Conservation (phyloP, 2,888 invertebrate species). For the Mylabris sibirica region DNA sequence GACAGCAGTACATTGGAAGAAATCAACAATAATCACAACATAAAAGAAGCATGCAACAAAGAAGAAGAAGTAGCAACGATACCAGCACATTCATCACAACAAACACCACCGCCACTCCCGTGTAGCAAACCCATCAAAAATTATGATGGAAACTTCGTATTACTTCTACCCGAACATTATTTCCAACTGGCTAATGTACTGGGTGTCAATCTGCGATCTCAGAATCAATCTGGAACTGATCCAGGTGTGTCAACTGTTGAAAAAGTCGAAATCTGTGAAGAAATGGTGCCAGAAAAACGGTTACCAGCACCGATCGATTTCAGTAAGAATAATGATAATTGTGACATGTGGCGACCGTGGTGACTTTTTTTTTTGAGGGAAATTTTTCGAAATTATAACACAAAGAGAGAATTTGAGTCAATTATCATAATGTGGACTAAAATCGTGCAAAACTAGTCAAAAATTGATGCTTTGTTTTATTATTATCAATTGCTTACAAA, state of each 20-base stretch:
- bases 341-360: conserved; percentile 67
- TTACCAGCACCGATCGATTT: conserved; percentile 61
- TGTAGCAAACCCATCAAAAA: conserved; percentile 56
- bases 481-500: conserved; percentile 2
- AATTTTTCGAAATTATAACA: not conserved
- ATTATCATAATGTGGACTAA: conserved; percentile 6
- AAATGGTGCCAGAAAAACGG: conserved; percentile 38
- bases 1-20: conserved; percentile 57
- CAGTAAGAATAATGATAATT: conserved; percentile 60
- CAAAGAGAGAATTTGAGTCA: conserved; percentile 15
- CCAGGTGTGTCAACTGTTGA: conserved; percentile 38
- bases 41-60: conserved; percentile 26
- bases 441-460: conserved; percentile 15
- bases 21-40: conserved; percentile 50
- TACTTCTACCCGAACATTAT: conserved; percentile 69
- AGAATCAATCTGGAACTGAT: conserved; percentile 43
- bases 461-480: conserved; percentile 1
- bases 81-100: conserved; percentile 5
- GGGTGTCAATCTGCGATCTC: conserved; percentile 58
- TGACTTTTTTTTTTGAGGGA: conserved; percentile 42
- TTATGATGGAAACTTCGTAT: conserved; percentile 69
- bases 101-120: conserved; percentile 9
- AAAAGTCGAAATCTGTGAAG: conserved; percentile 30
- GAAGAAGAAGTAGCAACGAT: not conserved
- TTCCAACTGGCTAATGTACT: conserved; percentile 67